Conservation (phyloP, 2,113 vertebrate genomes). For the Sphaerodactylus townsendi region DNA sequence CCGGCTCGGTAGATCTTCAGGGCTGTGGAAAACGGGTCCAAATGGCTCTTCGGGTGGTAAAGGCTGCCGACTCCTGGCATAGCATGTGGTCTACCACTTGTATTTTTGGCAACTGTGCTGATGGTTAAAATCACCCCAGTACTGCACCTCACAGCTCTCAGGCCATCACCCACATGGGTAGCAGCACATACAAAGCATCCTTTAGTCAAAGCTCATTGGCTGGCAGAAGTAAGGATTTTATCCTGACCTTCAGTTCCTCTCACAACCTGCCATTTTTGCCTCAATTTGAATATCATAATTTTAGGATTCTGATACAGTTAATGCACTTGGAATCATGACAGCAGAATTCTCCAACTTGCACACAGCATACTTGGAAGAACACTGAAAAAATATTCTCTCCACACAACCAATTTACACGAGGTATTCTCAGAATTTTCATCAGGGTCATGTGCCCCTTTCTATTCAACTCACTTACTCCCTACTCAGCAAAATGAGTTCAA, state of each 20-base stretch:
- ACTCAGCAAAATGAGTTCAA: neutral
- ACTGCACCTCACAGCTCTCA: neutral
- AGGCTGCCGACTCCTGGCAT: too few relatives aligned
- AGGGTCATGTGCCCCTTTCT: neutral
- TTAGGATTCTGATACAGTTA: neutral
- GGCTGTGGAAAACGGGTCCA: too few relatives aligned
- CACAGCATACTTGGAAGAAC: neutral
- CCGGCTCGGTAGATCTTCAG: too few relatives aligned
- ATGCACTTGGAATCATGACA: neutral
- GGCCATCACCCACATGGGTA: neutral
- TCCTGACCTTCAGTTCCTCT: neutral
- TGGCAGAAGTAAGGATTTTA: neutral
- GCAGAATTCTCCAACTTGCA: neutral
- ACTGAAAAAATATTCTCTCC: neutral
- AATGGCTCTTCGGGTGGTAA: too few relatives aligned
- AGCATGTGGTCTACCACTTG: too few relatives aligned
- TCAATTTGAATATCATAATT: neutral
- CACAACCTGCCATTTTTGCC: neutral
- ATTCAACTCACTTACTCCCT: neutral
- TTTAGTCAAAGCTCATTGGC: neutral
- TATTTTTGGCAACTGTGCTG: neutral
- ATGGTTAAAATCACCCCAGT: neutral
- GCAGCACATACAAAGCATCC: neutral
- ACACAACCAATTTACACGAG: neutral
- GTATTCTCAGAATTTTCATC: neutral